Base-by-base conservation (phyloP, 1,140 invertebrate species). In the Drusus annulatus region DNA sequence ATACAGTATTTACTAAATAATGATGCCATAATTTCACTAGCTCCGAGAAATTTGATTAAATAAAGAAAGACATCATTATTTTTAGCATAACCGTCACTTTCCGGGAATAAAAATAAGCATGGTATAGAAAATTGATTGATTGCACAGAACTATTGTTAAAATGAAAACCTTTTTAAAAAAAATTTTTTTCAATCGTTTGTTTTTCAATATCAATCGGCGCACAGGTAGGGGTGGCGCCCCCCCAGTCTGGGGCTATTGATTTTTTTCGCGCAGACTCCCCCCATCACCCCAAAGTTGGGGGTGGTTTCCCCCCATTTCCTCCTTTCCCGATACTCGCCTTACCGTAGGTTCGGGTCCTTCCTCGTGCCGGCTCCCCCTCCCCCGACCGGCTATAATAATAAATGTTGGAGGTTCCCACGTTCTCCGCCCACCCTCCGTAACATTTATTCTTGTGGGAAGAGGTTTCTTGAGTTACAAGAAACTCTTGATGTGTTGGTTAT, bases 241-340 rank as follows among this genome's bases (percentile, higher is more conserved):
- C 76, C 80, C 75, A 78, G 81, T 79, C 81, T 82, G 77, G 74
- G 77, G 62, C 81, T 82, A 82, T 82, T 82, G 81, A 82, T 82
- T 82, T 82, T 82, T 82, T 82, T 82, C 81, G 81, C 78, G 63
- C 81, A 82, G 81, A 82, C 73, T 31, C 50, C 71, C 71, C 71
- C 15, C 50, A 19, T 36, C 31, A 36, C 31, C 31, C 31, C 31
- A 36, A 36, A 2, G 31, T 6, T 36, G 31, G 31, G 31, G 31
- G 31, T 36, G 31, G 31, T n/a, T n/a, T n/a, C 31, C 5, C 31
- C 31, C 31, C 31, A 36, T 36, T 36, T 36, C 31, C 31, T 36
- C 31, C 6, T 36, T 36, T 36, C 71, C 73, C 54, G 15, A 25
- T 31, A 52, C 77, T 54, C 79, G 52, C 31, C 31, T 36, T 36